Percentiles rank a stretch among this genome's conserved stretches.
phyloP scores from a whole-genome alignment of 2,113 vertebrate species.

The Burhinus bistriatus region DNA sequence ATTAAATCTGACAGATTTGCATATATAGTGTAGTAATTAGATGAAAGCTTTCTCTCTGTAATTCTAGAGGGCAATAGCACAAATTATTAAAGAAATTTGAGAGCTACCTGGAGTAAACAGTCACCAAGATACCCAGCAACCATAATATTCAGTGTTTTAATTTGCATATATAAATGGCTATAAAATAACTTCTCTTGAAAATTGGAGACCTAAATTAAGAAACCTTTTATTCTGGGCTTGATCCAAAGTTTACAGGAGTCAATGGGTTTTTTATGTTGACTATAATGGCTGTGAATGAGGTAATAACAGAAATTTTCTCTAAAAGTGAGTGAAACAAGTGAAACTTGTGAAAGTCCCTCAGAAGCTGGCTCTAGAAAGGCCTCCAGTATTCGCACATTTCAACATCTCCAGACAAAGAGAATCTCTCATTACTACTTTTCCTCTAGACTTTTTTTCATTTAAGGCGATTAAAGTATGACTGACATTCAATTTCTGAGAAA shows the following conservation, averaged over 20 bases:
- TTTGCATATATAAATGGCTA: neutral
- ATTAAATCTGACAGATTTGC: conserved; percentile 60
- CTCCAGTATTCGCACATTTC: neutral
- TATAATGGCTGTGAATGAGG: neutral
- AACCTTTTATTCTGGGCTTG: neutral
- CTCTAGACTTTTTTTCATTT: neutral
- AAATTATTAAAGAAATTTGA: conserved; percentile 49
- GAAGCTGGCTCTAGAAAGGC: neutral
- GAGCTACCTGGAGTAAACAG: conserved; percentile 23
- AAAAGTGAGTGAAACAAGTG: neutral
- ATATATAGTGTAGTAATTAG: conserved; percentile 46
- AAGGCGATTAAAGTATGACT: neutral
- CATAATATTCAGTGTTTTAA: neutral
- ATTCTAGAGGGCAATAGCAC: conserved; percentile 33
- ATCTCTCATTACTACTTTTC: neutral
- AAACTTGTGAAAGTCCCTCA: neutral
- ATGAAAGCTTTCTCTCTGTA: neutral
- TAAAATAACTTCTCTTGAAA: neutral
- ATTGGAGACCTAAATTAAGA: neutral
- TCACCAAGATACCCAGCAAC: neutral
- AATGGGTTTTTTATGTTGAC: neutral
- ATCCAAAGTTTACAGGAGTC: neutral
- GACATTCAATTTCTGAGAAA: neutral
- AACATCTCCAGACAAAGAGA: neutral
- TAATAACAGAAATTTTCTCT: neutral